A percentile compares a stretch with the other conserved stretches of the same genome.
These are phyloP conservation scores for Nasalis larvatus DNA, from an alignment of 2,113 vertebrate species.

Conservation along the genomic window DNA sequence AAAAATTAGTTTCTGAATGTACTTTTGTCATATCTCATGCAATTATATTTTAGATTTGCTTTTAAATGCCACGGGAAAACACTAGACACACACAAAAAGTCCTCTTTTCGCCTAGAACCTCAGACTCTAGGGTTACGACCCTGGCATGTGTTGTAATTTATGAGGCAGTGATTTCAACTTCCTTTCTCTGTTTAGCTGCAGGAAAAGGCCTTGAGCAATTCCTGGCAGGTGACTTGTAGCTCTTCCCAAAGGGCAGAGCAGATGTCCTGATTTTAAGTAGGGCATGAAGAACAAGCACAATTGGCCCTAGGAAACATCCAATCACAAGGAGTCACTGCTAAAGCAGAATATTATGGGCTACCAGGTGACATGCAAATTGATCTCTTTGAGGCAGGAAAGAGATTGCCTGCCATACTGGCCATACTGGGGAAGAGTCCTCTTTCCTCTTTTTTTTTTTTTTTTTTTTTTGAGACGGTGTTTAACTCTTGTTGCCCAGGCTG, in stretches of 20 bases:
- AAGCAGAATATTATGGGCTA: neutral
- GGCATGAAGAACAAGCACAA: constrained; percentile 2
- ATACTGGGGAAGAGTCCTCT: neutral
- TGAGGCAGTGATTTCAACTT: constrained; percentile 32
- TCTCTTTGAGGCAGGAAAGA: neutral
- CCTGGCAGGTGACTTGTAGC: neutral
- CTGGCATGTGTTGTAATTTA: neutral
- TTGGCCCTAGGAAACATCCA: neutral
- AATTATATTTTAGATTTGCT: constrained; percentile 23
- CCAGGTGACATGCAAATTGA: neutral
- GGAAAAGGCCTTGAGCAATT: constrained; percentile 8
- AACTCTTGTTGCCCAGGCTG: too few species aligned
- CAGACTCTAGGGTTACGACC: neutral
- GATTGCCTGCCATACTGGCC: neutral
- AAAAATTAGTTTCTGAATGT: neutral
- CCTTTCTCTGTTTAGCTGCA: neutral
- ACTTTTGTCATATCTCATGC: neutral
- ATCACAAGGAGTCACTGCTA: neutral
- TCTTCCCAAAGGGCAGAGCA: constrained; percentile 21
- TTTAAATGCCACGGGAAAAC: neutral
- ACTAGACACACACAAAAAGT: neutral
- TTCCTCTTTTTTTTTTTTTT: neutral
- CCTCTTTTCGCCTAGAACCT: neutral
- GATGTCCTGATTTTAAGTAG: constrained; percentile 45
- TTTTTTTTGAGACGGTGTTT: too few species aligned